Base-by-base conservation (phyloP, 1,140 invertebrate genomes). In the Saxidomus purpurata region DNA sequence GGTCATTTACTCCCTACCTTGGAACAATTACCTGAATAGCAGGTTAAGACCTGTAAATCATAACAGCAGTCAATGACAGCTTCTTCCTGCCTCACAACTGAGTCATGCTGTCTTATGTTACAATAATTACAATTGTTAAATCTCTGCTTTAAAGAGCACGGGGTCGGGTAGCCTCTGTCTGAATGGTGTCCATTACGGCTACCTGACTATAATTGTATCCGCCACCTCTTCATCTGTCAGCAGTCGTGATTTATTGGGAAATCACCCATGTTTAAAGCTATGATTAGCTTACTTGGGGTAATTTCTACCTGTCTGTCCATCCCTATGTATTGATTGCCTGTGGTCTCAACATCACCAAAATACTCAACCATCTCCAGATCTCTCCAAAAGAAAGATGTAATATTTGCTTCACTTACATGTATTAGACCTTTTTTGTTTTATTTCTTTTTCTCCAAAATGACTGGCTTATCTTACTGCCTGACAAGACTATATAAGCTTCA, bases 121-220 rank as follows among this genome's bases (percentile, higher is more conserved):
- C 55, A 59, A 59, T 67, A 67, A 67, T 67, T 31, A 67, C 4
- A 4, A 31, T 28, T 25, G 11, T 67, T 67, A 67, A 67, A 67
- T 67, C 61, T 31, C 11, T 25, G 25, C 25, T 28, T 40, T 74
- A 38, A 74, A 74, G 1, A 74, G 19, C 28, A n/a, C n/a, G 40
- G 69, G n/a, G 69, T 77, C 38, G 47, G 74, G 43, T 77, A 77
- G 15, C 8, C 1, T 47, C n/a, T 11, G 8, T 67, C 4, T 67
- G 25, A 67, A 67, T 67, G 61, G 61, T 3, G 28, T 67, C 61
- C 8, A 67, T 67, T 67, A 67, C 61, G 17, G 0, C 40, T 77
- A 52, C 40, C n/a, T 31, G n/a, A 49, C 3, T 47, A 77, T 77
- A 77, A 77, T 77, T 77, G 40, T 49, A 77, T 77, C 40, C 43